phyloP scores from a whole-genome alignment of 2,888 invertebrate genomes.

The Chironomus tentans region DNA sequence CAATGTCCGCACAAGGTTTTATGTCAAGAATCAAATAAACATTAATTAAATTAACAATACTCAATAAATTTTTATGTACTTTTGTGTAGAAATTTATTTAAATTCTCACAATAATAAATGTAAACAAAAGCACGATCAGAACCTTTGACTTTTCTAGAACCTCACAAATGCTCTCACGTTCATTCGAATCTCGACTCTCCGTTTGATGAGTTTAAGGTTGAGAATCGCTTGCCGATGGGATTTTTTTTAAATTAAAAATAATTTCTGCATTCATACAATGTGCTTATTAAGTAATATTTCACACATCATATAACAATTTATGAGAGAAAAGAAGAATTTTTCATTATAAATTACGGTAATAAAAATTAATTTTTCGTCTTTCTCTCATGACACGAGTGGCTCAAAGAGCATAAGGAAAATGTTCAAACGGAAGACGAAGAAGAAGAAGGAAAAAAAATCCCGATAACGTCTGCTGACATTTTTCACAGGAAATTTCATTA shows the following conservation, averaged over 20 bases:
- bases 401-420: too few species aligned
- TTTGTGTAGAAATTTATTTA: background rate
- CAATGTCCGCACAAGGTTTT: background rate
- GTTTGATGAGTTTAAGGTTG: background rate
- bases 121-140: background rate
- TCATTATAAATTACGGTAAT: too few species aligned
- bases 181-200: background rate
- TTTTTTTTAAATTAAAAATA: too few species aligned
- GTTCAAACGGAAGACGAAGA: background rate
- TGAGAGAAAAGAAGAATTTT: too few species aligned
- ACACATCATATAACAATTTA: too few species aligned
- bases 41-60: background rate
- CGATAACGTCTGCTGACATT: constrained; percentile 1
- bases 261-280: too few species aligned
- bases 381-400: too few species aligned
- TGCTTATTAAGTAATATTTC: too few species aligned
- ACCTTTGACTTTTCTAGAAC: background rate
- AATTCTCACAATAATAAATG: background rate
- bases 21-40: background rate
- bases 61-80: background rate
- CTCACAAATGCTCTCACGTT: background rate
- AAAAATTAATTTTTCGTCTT: too few species aligned
- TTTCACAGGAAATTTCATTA: constrained; percentile 2
- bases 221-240: background rate
- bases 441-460: background rate